Base-by-base conservation (phyloP, 2,888 invertebrate genomes). In the Onchidella celtica region DNA sequence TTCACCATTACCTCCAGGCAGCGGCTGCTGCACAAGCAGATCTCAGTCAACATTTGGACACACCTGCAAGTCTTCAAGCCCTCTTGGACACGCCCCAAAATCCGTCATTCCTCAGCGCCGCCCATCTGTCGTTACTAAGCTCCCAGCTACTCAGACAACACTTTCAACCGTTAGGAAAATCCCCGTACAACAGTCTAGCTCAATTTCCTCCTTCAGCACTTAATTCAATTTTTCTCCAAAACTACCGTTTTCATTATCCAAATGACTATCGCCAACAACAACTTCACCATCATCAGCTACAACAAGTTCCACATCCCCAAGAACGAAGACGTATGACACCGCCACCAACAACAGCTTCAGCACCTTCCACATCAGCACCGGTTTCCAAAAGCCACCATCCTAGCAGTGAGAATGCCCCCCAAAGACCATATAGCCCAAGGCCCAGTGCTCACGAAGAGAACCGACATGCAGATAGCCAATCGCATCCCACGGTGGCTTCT, bases 1-100 rank as follows among this genome's bases (percentile, higher is more conserved):
- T 82, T n/a, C 82, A 82, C 11, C 40, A 82, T 36, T 79, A 79
- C 32, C 74, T 77, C 72, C 59, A 59, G 29, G 57, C 78, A n/a
- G 70, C 70, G 27, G 57, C 72, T 21, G 74, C 70, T 14, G 68
- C 72, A 3, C 79, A 72, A 34, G 40, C 82, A 57, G 83, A 84
- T 40, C 72, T 83, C 38, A 63, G 34, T 21, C 83, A 83, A n/a
- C 66, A 66, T 4, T 27, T 66, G 29, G 21, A 75, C 66, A 74
- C 79, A 21, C 70, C 75, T 4, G 84, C 81, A 4, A 81, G 81
- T 57, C 75, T 81, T 27, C 69, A 59, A 34, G 36, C 69, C 14
- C 68, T 65, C n/a, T 34, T 78, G 59, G 66, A 55, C 59, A 72
- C 40, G 3, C 47, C 72, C 24, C 59, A 68, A 17, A 79, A 75